Evolutionary conservation across 2,797 vertebrate genomes (phyloP).

Genomic region (Sebastes hubbsi): DNA sequence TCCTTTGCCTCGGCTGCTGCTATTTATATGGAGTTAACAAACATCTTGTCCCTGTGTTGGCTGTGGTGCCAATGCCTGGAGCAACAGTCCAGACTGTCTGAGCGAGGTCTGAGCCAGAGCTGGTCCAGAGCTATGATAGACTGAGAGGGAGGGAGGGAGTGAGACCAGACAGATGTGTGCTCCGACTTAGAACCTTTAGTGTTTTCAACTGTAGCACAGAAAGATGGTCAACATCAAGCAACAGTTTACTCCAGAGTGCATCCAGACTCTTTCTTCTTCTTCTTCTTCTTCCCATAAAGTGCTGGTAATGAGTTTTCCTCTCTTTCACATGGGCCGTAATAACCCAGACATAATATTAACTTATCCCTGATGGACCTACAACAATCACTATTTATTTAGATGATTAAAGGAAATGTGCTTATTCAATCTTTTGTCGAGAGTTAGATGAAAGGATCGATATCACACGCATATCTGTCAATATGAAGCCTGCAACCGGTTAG

Average conservation of each 20-base stretch:
- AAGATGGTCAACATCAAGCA: constrained; percentile 41
- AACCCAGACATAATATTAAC: not conserved
- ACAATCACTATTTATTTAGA: no score
- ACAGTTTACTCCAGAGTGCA: not conserved
- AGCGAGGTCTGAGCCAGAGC: constrained; percentile 69
- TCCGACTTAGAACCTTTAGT: constrained; percentile 41
- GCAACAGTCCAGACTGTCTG: constrained; percentile 73
- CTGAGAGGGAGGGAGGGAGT: constrained; percentile 37
- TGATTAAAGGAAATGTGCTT: no score
- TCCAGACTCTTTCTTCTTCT: not conserved
- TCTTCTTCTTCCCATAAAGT: not conserved
- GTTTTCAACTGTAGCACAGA: constrained; percentile 44
- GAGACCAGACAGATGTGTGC: constrained; percentile 63
- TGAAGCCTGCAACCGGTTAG: not conserved
- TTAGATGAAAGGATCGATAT: no score
- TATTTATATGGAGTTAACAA: constrained; percentile 54
- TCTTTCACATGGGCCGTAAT: not conserved
- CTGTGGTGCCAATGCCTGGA: constrained; percentile 66
- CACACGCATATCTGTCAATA: no score
- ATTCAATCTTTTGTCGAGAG: no score
- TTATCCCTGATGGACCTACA: no score
- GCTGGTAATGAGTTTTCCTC: not conserved
- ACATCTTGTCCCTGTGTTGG: constrained; percentile 53
- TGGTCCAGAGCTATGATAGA: constrained; percentile 57
- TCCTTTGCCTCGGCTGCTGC: constrained; percentile 18